phyloP scores from a whole-genome alignment of 1,140 invertebrate genomes.

The Oedothorax gibbosus region DNA sequence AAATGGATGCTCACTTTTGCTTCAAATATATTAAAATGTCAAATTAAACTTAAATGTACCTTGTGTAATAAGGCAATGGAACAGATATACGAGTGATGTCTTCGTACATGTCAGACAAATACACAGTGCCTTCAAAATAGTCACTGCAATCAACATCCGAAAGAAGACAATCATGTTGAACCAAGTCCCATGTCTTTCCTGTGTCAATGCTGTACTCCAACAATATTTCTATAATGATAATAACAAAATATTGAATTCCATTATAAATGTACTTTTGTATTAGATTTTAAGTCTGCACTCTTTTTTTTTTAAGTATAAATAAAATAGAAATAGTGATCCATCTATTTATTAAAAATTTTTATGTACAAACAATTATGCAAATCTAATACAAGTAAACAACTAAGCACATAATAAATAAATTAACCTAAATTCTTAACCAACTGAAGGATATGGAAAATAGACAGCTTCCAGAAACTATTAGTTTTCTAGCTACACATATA shows the following conservation, averaged over 20 bases:
- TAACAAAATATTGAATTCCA: no score
- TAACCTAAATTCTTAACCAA: no score
- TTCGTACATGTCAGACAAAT: constrained; percentile 66
- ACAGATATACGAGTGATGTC: constrained; percentile 69
- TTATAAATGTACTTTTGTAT: no score
- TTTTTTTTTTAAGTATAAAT: no score
- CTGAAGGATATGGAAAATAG: no score
- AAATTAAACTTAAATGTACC: constrained; percentile 64
- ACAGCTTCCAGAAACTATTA: no score
- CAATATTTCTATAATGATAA: constrained; percentile 61
- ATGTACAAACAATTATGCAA: not conserved
- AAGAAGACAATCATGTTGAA: constrained; percentile 68
- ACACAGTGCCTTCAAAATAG: constrained; percentile 69
- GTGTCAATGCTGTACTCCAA: constrained; percentile 70
- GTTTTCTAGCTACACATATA: no score
- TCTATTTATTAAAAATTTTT: not conserved
- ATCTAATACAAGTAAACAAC: not conserved
- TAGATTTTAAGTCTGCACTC: no score
- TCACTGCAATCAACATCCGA: constrained; percentile 68
- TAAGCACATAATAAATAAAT: no score
- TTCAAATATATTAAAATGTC: not conserved
- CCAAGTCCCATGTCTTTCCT: constrained; percentile 69
- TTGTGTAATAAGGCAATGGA: constrained; percentile 67
- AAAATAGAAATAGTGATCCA: no score
- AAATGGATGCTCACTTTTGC: not conserved